A percentile compares a stretch with the other conserved stretches of the same genome.
These are phyloP conservation scores for Prionace glauca DNA, from an alignment of 2,797 vertebrate species.

Conservation along the genomic window DNA sequence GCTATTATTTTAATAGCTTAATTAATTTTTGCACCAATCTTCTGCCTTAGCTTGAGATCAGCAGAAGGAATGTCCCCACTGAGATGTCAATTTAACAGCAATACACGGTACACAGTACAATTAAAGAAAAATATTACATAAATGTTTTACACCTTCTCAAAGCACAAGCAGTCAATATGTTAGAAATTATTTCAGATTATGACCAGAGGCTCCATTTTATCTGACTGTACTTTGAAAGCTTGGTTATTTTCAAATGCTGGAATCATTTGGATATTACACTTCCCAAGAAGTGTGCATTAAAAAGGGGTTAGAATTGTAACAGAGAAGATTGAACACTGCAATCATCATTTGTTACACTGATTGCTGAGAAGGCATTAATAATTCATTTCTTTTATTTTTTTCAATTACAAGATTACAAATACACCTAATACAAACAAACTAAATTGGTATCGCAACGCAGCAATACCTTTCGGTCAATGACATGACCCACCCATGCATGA, in stretches of 20 bases:
- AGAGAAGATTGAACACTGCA: background rate
- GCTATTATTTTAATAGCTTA: background rate
- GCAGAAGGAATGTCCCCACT: background rate
- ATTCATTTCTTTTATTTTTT: background rate
- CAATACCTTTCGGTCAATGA: background rate
- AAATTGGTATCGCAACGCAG: background rate
- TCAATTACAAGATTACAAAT: background rate
- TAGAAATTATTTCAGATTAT: background rate
- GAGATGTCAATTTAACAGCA: background rate
- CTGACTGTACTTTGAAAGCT: background rate
- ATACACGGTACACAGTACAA: background rate
- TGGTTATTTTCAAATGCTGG: background rate
- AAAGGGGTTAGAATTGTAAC: background rate
- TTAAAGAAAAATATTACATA: background rate
- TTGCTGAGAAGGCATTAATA: background rate
- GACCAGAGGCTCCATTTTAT: background rate
- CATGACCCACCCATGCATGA: slow-evolving; percentile 1
- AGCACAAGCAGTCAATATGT: background rate
- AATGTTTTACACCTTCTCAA: background rate
- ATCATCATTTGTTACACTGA: background rate
- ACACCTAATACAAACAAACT: background rate
- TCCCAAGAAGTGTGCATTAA: background rate
- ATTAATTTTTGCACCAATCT: slow-evolving; percentile 23
- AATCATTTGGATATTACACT: background rate
- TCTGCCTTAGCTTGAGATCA: slow-evolving; percentile 1